phyloP scores from a whole-genome alignment of 1,140 invertebrate species.

The Drosophila suzukii region DNA sequence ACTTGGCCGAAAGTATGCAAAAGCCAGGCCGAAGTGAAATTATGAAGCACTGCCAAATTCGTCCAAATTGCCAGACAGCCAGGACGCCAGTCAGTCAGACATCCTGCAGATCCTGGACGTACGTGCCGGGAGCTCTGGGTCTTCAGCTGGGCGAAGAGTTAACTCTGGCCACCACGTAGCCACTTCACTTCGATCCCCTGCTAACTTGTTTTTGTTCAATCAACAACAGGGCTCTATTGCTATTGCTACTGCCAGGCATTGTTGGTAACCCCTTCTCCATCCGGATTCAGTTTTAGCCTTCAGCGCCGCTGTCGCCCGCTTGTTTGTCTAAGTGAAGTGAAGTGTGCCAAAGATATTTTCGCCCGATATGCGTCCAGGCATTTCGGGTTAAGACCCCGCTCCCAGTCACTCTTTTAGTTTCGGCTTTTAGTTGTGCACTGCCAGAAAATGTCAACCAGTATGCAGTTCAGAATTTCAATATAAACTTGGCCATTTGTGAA shows the following conservation, averaged over 20 bases:
- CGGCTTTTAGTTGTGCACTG: conserved; percentile 14
- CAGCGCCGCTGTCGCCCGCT: conserved; percentile 31
- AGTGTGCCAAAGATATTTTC: conserved; percentile 76
- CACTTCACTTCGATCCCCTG: conserved; percentile 35
- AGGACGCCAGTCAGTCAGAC: conserved; percentile 3
- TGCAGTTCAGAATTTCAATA: too few species aligned
- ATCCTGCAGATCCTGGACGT: conserved; percentile 43
- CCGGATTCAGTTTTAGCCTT: neutral
- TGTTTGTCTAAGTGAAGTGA: conserved; percentile 77
- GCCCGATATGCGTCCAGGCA: conserved; percentile 67
- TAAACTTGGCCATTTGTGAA: too few species aligned
- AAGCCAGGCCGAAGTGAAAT: conserved; percentile 40
- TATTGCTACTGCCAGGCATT: conserved; percentile 38
- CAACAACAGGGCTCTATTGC: conserved; percentile 69
- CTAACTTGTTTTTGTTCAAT: conserved; percentile 77
- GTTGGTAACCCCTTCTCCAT: conserved; percentile 1
- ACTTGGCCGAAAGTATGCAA: conserved; percentile 60
- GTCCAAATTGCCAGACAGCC: conserved; percentile 40
- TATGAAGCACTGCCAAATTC: conserved; percentile 65
- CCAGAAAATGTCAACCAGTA: neutral
- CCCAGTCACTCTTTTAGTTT: neutral
- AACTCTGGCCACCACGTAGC: conserved; percentile 51
- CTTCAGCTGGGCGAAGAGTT: conserved; percentile 11
- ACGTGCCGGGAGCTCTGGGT: conserved; percentile 23
- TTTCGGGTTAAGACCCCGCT: conserved; percentile 50